These are phyloP conservation scores for Chaitophorus viminalis DNA, from an alignment of 2,888 invertebrate genomes.

Conservation along the genomic window DNA sequence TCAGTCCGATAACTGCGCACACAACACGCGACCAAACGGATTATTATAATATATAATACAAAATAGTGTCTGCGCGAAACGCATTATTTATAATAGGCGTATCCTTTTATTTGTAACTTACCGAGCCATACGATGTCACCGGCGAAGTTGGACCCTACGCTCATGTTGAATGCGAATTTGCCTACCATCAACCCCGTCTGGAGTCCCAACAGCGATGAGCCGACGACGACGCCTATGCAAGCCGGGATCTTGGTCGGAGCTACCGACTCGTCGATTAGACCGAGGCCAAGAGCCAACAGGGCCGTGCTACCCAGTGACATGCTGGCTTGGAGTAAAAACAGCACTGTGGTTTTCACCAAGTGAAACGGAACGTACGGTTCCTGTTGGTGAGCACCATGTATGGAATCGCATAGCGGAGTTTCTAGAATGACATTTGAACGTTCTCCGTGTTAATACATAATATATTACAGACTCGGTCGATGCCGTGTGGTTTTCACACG, in stretches of 20 bases:
- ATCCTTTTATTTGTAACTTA: neutral
- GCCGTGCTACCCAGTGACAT: conserved; percentile 56
- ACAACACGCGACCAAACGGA: neutral
- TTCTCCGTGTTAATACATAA: too few relatives aligned
- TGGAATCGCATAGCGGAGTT: conserved; percentile 33
- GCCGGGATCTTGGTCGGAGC: conserved; percentile 40
- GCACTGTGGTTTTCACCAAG: conserved; percentile 49
- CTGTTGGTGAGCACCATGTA: neutral
- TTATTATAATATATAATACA: neutral
- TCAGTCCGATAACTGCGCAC: conserved; percentile 49
- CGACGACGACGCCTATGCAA: conserved; percentile 51
- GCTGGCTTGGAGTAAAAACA: conserved; percentile 43
- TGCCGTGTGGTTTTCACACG: too few relatives aligned
- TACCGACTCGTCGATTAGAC: conserved; percentile 51
- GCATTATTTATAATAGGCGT: too few relatives aligned
- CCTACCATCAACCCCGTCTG: conserved; percentile 51
- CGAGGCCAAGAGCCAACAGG: conserved; percentile 37
- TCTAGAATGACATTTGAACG: neutral
- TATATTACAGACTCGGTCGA: neutral
- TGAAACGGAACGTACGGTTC: conserved; percentile 23
- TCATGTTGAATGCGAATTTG: conserved; percentile 40
- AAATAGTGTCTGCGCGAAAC: too few relatives aligned
- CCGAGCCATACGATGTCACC: conserved; percentile 49
- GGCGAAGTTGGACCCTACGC: conserved; percentile 14
- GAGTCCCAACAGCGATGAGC: conserved; percentile 49